Evolutionary conservation across 2,113 vertebrate species (phyloP).

Genomic region (Leptocoma aspasia): DNA sequence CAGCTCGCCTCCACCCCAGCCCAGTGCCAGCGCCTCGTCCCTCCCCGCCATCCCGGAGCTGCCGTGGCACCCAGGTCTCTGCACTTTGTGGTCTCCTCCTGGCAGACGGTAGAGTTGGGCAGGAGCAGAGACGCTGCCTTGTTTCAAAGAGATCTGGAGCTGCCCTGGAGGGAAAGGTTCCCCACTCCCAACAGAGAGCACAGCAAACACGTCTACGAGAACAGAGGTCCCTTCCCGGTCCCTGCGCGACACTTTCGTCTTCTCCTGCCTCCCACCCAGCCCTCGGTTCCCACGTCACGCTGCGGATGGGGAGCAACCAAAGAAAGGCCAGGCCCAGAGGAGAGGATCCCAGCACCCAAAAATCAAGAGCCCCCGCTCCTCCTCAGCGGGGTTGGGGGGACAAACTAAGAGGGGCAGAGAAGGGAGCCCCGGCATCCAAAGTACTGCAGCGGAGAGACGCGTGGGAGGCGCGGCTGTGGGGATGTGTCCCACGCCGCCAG

Average conservation of each 20-base stretch:
- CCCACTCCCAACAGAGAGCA: neutral
- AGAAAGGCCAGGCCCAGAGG: neutral
- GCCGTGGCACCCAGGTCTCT: neutral
- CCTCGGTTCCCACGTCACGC: neutral
- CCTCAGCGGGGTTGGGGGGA: neutral
- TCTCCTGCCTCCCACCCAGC: neutral
- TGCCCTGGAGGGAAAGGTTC: constrained; percentile 29
- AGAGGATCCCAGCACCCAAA: neutral
- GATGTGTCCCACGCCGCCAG: neutral
- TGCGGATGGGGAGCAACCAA: neutral
- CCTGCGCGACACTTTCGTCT: neutral
- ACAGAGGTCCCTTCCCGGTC: neutral
- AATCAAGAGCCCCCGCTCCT: neutral
- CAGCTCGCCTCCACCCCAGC: neutral
- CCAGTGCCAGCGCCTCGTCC: neutral
- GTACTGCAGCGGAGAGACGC: neutral
- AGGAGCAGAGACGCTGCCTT: neutral
- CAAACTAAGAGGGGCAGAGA: neutral
- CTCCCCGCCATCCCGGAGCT: neutral
- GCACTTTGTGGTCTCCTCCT: neutral
- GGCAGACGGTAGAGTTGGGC: neutral
- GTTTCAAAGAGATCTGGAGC: constrained; percentile 10
- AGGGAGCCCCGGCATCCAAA: neutral
- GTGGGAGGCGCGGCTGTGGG: rapidly evolving
- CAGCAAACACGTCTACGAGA: neutral